These are phyloP conservation scores for Danaus chrysippus DNA, from an alignment of 2,888 invertebrate genomes.

Conservation along the genomic window DNA sequence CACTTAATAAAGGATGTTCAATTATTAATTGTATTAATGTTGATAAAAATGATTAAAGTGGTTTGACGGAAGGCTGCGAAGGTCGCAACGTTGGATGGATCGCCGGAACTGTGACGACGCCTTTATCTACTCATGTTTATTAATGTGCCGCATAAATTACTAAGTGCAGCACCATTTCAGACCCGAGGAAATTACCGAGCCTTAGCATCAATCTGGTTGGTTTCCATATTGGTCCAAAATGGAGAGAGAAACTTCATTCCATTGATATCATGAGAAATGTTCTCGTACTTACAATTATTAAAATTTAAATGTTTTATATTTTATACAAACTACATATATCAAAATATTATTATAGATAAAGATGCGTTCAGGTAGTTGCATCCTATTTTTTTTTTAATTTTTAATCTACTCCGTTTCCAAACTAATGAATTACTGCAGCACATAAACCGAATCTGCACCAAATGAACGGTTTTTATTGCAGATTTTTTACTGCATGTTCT, in stretches of 20 bases:
- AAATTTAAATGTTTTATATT: not conserved
- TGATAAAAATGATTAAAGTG: slow-evolving; percentile 6
- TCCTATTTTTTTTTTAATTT: not conserved
- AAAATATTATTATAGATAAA: too few species aligned
- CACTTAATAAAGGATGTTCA: too few species aligned
- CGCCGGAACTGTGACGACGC: slow-evolving; percentile 39
- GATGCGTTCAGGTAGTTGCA: too few species aligned
- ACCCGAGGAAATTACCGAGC: slow-evolving; percentile 48
- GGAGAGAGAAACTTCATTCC: slow-evolving; percentile 13
- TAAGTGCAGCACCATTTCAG: slow-evolving; percentile 54
- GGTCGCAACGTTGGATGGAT: slow-evolving; percentile 13
- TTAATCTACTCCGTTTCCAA: not conserved
- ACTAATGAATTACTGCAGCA: not conserved
- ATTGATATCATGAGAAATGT: not conserved
- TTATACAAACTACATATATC: too few species aligned
- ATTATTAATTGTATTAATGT: not conserved
- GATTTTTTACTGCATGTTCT: slow-evolving; percentile 18
- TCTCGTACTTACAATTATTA: not conserved
- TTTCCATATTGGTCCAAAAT: slow-evolving; percentile 41
- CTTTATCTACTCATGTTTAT: slow-evolving; percentile 62
- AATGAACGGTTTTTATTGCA: slow-evolving; percentile 12
- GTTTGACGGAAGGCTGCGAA: slow-evolving; percentile 20
- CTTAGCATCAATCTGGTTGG: slow-evolving; percentile 49
- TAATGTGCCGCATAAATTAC: slow-evolving; percentile 62
- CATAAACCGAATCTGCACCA: not conserved